These are phyloP conservation scores for Drosophila setifemur DNA, from an alignment of 1,140 invertebrate genomes.

Conservation along the genomic window DNA sequence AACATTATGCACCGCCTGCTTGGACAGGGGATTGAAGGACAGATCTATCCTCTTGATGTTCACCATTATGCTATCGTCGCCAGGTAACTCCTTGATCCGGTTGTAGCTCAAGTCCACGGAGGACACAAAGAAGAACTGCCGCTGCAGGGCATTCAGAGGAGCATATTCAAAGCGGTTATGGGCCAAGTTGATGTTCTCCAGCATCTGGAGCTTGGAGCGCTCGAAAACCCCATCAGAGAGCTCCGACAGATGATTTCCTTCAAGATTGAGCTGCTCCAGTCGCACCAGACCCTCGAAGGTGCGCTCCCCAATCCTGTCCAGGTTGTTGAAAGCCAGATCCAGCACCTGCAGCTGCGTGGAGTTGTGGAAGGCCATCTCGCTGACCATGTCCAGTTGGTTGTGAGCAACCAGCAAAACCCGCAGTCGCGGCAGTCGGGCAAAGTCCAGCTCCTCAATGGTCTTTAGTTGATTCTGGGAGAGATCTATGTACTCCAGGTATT, in stretches of 20 bases:
- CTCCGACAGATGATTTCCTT: constrained; percentile 88
- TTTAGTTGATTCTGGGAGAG: constrained; percentile 90
- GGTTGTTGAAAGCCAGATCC: constrained; percentile 89
- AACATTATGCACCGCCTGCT: constrained; percentile 88
- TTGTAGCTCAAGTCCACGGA: constrained; percentile 91
- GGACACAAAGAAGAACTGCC: constrained; percentile 91
- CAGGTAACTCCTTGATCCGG: constrained; percentile 89
- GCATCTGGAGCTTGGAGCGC: constrained; percentile 88
- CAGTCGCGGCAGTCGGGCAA: constrained; percentile 90
- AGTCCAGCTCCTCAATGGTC: constrained; percentile 91
- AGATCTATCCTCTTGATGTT: constrained; percentile 94
- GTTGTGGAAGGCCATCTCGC: constrained; percentile 94
- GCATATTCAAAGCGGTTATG: constrained; percentile 90
- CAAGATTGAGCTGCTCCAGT: constrained; percentile 89
- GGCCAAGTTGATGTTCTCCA: constrained; percentile 92
- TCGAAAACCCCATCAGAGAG: constrained; percentile 94
- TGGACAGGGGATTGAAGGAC: constrained; percentile 91
- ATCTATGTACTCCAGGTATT: constrained; percentile 89
- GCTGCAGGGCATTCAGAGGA: constrained; percentile 90
- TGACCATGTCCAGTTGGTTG: constrained; percentile 91
- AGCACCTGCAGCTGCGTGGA: constrained; percentile 93
- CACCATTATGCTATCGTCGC: constrained; percentile 92
- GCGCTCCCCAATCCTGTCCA: constrained; percentile 90
- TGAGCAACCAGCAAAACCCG: constrained; percentile 87
- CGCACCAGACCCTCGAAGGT: constrained; percentile 92